These are phyloP conservation scores for Cephalopachus bancanus DNA, from an alignment of 2,797 vertebrate genomes.

Conservation along the genomic window DNA sequence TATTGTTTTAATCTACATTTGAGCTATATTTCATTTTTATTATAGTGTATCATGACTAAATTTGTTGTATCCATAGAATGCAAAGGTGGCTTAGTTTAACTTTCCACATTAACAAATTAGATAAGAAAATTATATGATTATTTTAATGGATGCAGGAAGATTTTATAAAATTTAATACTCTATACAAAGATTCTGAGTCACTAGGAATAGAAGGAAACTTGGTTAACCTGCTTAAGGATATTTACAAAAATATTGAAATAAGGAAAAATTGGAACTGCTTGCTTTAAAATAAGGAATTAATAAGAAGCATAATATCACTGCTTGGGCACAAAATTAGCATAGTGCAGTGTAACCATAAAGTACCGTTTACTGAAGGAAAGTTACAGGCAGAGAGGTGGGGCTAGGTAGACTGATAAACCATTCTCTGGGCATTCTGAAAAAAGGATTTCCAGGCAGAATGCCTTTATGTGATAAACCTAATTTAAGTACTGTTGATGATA, in stretches of 20 bases:
- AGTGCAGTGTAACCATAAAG: background rate
- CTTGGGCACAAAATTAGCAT: background rate
- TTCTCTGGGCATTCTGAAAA: background rate
- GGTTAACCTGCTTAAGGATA: background rate
- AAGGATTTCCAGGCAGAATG: background rate
- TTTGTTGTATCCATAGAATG: background rate
- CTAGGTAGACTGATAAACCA: background rate
- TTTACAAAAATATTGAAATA: background rate
- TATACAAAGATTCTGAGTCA: background rate
- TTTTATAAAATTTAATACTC: background rate
- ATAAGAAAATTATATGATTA: background rate
- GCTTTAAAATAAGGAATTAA: background rate
- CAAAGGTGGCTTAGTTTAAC: background rate
- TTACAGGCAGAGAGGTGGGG: background rate
- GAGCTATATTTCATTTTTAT: slow-evolving; percentile 14
- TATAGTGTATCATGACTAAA: background rate
- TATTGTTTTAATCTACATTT: background rate
- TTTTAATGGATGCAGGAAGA: background rate
- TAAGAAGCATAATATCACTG: background rate
- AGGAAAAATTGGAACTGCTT: background rate
- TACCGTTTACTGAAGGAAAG: background rate
- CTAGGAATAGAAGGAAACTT: background rate
- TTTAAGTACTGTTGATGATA: background rate
- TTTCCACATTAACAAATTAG: background rate
- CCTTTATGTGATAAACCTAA: background rate